These are phyloP conservation scores for Pterostichus madidus DNA, from an alignment of 2,888 invertebrate species.

Conservation along the genomic window DNA sequence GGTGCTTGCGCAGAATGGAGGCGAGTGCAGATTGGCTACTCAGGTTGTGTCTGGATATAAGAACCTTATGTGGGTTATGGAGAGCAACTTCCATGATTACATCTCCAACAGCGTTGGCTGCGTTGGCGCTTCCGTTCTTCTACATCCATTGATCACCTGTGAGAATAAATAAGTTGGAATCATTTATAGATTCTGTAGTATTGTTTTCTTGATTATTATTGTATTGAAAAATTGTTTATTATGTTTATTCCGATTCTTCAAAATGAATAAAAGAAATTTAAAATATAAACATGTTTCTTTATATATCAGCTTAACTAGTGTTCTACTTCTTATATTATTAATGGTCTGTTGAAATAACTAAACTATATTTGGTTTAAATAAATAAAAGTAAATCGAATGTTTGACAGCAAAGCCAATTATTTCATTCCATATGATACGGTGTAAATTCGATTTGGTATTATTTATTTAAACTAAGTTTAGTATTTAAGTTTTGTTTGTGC, in stretches of 20 bases:
- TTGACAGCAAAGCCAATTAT: no score
- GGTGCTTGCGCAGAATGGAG: conserved; percentile 80
- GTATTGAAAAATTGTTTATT: conserved; percentile 4
- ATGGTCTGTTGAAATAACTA: no score
- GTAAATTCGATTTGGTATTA: no score
- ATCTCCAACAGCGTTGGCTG: conserved; percentile 81
- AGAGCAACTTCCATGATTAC: conserved; percentile 84
- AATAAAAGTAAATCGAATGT: no score
- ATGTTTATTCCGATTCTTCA: neutral
- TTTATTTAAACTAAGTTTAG: no score
- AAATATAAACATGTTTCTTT: no score
- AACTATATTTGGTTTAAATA: no score
- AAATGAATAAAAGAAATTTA: no score
- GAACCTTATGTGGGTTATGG: conserved; percentile 82
- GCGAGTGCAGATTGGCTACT: conserved; percentile 81
- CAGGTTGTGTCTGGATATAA: conserved; percentile 82
- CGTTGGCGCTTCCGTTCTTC: conserved; percentile 81
- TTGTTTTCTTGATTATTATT: neutral
- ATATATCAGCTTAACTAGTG: no score
- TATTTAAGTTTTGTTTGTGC: no score
- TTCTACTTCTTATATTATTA: no score
- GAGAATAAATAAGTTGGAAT: conserved; percentile 70
- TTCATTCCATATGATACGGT: no score
- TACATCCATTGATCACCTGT: conserved; percentile 81
- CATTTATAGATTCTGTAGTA: neutral